Evolutionary conservation across 2,888 invertebrate species (phyloP).

Genomic region (Drosophila nr. perissopoda): DNA sequence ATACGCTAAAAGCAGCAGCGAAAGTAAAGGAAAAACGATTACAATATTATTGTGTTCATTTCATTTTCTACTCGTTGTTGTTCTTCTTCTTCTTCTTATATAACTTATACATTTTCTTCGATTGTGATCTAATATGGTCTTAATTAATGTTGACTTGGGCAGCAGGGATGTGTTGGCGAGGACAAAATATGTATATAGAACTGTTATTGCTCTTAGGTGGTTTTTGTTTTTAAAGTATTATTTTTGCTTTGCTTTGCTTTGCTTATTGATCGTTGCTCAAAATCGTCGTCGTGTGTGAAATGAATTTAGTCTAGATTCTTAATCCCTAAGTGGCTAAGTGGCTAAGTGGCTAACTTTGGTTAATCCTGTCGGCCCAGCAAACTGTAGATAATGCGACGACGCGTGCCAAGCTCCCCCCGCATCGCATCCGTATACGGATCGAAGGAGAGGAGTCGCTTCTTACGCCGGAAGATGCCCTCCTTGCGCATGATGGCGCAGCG

Average conservation of each 20-base stretch:
- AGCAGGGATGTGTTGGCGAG: conserved; percentile 7
- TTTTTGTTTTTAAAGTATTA: conserved; percentile 16
- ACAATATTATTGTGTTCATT: conserved; percentile 16
- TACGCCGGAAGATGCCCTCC: conserved; percentile 91
- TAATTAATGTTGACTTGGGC: conserved; percentile 5
- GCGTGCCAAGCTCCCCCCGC: conserved; percentile 86
- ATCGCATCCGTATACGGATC: conserved; percentile 90
- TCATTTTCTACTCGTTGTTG: not conserved
- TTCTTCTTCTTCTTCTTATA: not conserved
- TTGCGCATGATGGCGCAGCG: conserved; percentile 87
- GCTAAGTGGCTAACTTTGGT: not conserved
- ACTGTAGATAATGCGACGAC: conserved; percentile 86
- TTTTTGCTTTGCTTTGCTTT: conserved; percentile 10
- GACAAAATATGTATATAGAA: conserved; percentile 14
- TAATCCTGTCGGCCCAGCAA: conserved; percentile 78
- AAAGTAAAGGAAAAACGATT: conserved; percentile 47
- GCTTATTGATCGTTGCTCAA: conserved; percentile 33
- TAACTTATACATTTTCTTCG: conserved; percentile 20
- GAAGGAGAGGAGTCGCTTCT: conserved; percentile 88
- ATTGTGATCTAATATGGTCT: conserved; percentile 62
- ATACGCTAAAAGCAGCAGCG: conserved; percentile 40
- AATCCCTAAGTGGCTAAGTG: not conserved
- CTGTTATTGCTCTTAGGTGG: conserved; percentile 37
- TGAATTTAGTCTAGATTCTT: conserved; percentile 5
- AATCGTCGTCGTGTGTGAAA: not conserved